These are phyloP conservation scores for Neoitamus cyanurus DNA, from an alignment of 2,888 invertebrate genomes.

Conservation along the genomic window DNA sequence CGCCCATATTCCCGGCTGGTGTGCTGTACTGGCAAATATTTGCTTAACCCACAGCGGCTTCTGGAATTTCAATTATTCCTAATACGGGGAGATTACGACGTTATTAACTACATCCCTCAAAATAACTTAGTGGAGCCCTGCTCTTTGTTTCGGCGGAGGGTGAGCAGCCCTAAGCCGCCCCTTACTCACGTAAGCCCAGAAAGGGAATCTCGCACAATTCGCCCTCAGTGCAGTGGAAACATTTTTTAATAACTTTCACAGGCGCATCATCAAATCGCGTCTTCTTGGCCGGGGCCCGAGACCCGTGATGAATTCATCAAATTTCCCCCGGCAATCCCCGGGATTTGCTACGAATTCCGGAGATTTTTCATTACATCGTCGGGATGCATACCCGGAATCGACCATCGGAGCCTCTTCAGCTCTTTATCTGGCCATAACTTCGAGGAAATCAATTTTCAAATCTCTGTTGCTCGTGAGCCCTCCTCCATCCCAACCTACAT, in stretches of 20 bases:
- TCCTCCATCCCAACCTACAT: too few species aligned
- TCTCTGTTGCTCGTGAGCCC: constrained; percentile 36
- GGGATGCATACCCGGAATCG: neutral
- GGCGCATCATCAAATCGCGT: neutral
- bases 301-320: constrained; percentile 13
- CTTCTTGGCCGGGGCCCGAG: neutral
- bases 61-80: constrained; percentile 1
- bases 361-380: constrained; percentile 25
- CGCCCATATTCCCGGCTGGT: neutral
- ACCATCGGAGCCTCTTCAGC: neutral
- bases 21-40: neutral
- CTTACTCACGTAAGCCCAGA: neutral
- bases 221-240: neutral
- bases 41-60: neutral
- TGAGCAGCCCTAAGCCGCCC: neutral
- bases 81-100: neutral
- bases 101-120: constrained; percentile 5
- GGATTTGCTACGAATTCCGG: constrained; percentile 4
- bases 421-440: constrained; percentile 6
- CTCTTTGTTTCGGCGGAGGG: neutral
- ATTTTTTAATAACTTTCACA: neutral
- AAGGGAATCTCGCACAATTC: neutral
- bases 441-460: constrained; percentile 32
- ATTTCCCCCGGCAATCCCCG: neutral
- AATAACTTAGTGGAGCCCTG: neutral